Base-by-base conservation (phyloP, 2,888 invertebrate species). In the Tenthredo notha region DNA sequence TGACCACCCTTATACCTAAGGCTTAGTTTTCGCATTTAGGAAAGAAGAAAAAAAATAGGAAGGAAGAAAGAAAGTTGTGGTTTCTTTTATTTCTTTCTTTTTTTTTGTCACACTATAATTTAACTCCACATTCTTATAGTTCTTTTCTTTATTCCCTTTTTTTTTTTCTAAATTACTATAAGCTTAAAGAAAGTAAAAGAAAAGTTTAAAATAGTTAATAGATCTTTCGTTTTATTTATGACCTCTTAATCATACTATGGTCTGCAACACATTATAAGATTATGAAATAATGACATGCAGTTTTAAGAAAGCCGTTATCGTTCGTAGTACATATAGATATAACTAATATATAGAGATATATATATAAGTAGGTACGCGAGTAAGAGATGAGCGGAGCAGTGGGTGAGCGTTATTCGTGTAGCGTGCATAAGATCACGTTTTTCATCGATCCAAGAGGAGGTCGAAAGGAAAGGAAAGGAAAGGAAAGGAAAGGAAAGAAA, bases 271-370 rank as follows among this genome's bases (percentile, higher is more conserved):
- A 54, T 54, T 6, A 25, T 61, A 61, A 61, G 21, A 21, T 74
- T 74, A 74, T 74, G 74, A 74, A 74, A 74, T 74, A 74, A 43
- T 74, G 74, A 74, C 74, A 74, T 43, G 74, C 74, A 74, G 74
- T 74, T 74, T 74, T 43, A 12, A 43, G 43, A 74, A 74, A 74
- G 74, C 74, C 74, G 74, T 74, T 74, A 74, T 74, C 74, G 21
- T 74, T 15, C 9, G 40, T 67, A 33, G 21, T 21, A 40, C 61
- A 61, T 25, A 21, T 7, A 58, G 2, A 0, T 40, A 61, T 9
- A 33, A 33, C 29, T 33, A 33, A 37, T 37, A 18, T 7, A 7
- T 33, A 1, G 0, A 40, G n/a, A 37, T 3, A 70, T 18, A 70
- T 72, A 21, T 43, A 33, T 33, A 33, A 61, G 61, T 54, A 70